phyloP scores from a whole-genome alignment of 2,797 vertebrate species.

The Anas capensis region DNA sequence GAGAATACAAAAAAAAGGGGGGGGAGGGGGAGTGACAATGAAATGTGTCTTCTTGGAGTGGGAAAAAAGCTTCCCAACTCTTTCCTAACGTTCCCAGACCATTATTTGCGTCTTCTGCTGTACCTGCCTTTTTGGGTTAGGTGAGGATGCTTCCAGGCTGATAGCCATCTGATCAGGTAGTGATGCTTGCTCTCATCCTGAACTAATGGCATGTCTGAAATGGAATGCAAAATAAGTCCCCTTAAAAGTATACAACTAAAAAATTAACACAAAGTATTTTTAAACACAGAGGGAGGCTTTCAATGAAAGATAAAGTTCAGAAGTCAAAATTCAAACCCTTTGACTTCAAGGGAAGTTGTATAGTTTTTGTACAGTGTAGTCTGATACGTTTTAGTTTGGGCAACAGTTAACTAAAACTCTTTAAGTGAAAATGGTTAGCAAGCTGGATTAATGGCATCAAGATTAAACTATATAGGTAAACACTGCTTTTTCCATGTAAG shows the following conservation, averaged over 20 bases:
- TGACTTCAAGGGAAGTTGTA: background rate
- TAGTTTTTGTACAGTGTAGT: background rate
- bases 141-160: background rate
- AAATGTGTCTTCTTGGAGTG: background rate
- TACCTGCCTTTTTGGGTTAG: background rate
- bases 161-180: background rate
- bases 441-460: background rate
- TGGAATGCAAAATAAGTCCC: background rate
- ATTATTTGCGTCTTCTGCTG: background rate
- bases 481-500: background rate
- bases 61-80: too few relatives aligned
- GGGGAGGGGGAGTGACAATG: rapidly evolving
- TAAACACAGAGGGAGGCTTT: background rate
- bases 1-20: background rate
- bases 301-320: background rate
- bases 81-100: background rate
- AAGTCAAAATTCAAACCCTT: background rate
- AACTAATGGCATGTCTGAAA: background rate
- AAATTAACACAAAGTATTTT: background rate
- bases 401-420: background rate
- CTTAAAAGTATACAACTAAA: background rate
- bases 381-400: background rate
- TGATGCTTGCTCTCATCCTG: background rate
- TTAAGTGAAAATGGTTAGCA: background rate
- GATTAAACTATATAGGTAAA: background rate